Base-by-base conservation (phyloP, 2,113 vertebrate species). In the Proteles cristata region DNA sequence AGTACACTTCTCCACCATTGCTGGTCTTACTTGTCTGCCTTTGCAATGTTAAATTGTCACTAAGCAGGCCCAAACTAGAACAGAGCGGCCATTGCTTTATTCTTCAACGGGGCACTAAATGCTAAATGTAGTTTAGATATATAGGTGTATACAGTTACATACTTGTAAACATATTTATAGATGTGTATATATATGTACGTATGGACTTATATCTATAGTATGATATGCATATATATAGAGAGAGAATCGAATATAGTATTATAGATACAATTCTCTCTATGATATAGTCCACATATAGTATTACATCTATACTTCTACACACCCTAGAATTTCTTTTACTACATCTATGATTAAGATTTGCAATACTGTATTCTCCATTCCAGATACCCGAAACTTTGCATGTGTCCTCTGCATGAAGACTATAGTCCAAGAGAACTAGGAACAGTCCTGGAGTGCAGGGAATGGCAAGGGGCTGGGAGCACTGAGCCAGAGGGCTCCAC, bases 1-100 rank as follows among this genome's bases (percentile, higher is more conserved):
- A 3, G 19, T 9, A 28, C 53, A 17, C 26, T 58, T 14, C 6
- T 14, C 8, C 9, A 31, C 0, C 0, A 3, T 2, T 5, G 1
- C 21, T 12, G 1, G 15, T 33, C 39, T 26, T 6, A 12, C 1
- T 79, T 8, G 11, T 50, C 66, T n/a, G 17, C 4, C 14, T 0
- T 5, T 7, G 39, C 31, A 23, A 33, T 11, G 14, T 19, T n/a
- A 23, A 69, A 9, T 10, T n/a, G 28, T 26, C n/a, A 23, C 14
- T 58, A 12, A 21, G 39, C n/a, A 39, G n/a, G 4, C 31, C 33
- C 61, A 17, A 11, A 4, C 21, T 3, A 45, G 31, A 26, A 74
- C 31, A 21, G 83, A 53, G 10, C 19, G 19, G 12, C 5, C 0
- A 55, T 5, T 9, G 19, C 28, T 83, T 73, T n/a, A 45, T 39